Percentiles rank a stretch among this genome's conserved stretches.
These are phyloP conservation scores for Montipora sp. DNA, from an alignment of 64 coral and sea anemone genomes.

Conservation along the genomic window DNA sequence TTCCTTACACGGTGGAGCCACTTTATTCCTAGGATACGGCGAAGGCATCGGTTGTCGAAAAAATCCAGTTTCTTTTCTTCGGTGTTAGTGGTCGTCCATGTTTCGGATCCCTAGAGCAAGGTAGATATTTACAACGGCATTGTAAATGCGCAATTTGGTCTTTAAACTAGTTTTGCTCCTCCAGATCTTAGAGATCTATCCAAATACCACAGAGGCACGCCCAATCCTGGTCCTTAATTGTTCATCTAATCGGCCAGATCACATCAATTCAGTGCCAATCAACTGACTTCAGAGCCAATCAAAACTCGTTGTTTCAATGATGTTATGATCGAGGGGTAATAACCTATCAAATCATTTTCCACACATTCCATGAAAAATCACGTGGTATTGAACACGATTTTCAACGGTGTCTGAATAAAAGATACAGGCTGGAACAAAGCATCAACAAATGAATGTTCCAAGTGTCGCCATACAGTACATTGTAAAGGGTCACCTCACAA, in stretches of 20 bases:
- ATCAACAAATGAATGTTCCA: too few species aligned
- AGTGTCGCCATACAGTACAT: too few species aligned
- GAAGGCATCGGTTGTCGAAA: background rate
- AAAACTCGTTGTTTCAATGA: too few species aligned
- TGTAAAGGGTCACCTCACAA: too few species aligned
- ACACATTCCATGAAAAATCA: too few species aligned
- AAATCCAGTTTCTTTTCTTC: background rate
- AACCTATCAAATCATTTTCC: too few species aligned
- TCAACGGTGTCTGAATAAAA: too few species aligned
- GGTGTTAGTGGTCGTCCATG: background rate
- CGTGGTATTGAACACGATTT: too few species aligned
- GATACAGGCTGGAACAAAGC: too few species aligned
- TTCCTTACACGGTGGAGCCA: too few species aligned
- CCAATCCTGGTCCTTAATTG: background rate
- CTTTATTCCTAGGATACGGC: background rate
- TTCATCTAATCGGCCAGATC: background rate
- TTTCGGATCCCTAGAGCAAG: background rate
- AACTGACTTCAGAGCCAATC: constrained; percentile 1
- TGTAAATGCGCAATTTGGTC: background rate
- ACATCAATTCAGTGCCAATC: too few species aligned
- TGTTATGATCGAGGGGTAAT: too few species aligned
- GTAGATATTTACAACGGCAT: background rate
- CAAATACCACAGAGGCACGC: background rate
- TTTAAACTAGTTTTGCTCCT: background rate
- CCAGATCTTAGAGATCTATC: background rate